These are phyloP conservation scores for Dolichopus griseipennis DNA, from an alignment of 2,888 invertebrate species.

Conservation along the genomic window DNA sequence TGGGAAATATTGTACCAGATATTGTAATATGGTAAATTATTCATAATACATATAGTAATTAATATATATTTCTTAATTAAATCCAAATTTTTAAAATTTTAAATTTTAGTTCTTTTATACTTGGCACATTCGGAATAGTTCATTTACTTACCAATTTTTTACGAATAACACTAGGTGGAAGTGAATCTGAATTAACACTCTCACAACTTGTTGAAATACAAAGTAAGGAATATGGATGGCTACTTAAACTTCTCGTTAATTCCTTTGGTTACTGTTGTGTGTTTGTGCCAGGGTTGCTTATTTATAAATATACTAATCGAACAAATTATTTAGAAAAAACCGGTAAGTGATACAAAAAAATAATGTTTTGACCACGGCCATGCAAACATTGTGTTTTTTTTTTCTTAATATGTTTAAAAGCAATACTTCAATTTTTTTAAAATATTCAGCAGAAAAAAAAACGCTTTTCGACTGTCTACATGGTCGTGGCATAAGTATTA, in stretches of 20 bases:
- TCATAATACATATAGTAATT: background rate
- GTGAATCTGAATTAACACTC: conserved; percentile 33
- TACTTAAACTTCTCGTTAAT: conserved; percentile 68
- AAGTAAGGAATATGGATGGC: conserved; percentile 57
- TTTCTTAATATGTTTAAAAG: too few species aligned
- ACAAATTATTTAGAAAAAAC: conserved; percentile 72
- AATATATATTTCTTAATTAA: too few species aligned
- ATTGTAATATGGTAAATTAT: conserved; percentile 35
- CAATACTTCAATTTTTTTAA: background rate
- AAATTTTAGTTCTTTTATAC: conserved; percentile 30
- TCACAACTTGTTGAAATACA: conserved; percentile 44
- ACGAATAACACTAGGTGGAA: conserved; percentile 38
- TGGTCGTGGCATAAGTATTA: too few species aligned
- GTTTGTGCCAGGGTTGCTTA: conserved; percentile 72
- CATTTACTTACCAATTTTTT: conserved; percentile 39
- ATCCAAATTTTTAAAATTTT: too few species aligned
- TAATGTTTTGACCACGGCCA: too few species aligned
- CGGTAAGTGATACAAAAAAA: conserved; percentile 44
- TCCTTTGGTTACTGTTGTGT: conserved; percentile 82
- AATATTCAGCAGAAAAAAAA: too few species aligned
- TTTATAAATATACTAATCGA: conserved; percentile 70
- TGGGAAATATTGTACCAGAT: conserved; percentile 43
- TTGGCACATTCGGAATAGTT: conserved; percentile 34
- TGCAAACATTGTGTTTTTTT: too few species aligned
- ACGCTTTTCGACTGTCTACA: too few species aligned